Base-by-base conservation (phyloP, 2,797 vertebrate genomes). In the Rousettus madagascariensis region DNA sequence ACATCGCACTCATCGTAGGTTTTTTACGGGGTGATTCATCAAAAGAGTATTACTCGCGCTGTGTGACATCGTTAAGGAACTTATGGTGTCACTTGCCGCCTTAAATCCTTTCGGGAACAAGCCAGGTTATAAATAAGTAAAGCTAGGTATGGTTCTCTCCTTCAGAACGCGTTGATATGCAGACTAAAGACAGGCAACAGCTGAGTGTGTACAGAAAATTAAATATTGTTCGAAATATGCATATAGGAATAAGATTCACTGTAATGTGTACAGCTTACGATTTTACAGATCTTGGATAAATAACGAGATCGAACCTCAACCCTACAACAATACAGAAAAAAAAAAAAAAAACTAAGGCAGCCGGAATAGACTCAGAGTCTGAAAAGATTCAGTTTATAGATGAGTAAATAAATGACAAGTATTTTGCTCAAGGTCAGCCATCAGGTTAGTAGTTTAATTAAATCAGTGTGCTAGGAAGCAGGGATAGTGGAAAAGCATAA, bases 351-450 rank as follows among this genome's bases (percentile, higher is more conserved):
- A 30, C 11, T 65, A 33, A 33, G 12, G 24, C 36, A 26, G 22
- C 63, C 66, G 55, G 13, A 53, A 28, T 69, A 51, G 68, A 59
- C 78, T n/a, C 49, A 53, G 59, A 89, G 59, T 95, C 84, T 53
- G 78, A 33, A 82, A 68, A 86, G 68, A 92, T 36, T 88, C 69
- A 11, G 84, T 77, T 86, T 90, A 88, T 33, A 82, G 68, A 79
- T 78, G 68, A 92, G 72, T 65, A 94, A 94, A 95, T 10, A 65
- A 86, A 96, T 65, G 28, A 7, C 8, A 72, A 82, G 77, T 93
- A 30, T 88, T 93, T 96, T 88, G 65, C 86, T 93, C 94, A 97
- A 97, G 93, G 91, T 96, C 96, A 89, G 74, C 38, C n/a, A 53
- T 90, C 82, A 97, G 69, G 49, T 93, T 93, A 90, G 80, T 74